Percentiles rank a stretch among this genome's conserved stretches.
Evolutionary conservation across 2,113 vertebrate species (phyloP).

Genomic region (Cynopterus brachyotis): DNA sequence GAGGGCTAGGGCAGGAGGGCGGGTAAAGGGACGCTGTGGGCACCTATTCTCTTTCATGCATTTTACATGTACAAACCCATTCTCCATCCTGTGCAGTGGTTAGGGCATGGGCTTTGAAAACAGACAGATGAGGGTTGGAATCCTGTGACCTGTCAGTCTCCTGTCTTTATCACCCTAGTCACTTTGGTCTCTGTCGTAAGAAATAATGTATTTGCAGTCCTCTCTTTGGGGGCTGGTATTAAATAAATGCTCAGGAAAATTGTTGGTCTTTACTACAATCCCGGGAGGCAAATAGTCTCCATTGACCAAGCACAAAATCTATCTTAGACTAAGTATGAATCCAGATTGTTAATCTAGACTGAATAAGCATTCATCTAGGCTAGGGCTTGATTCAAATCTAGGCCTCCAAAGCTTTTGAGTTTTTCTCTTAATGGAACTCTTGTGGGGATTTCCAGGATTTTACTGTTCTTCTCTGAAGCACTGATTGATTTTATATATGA

Average conservation of each 20-base stretch:
- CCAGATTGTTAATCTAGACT: not conserved
- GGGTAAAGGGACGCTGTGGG: not conserved
- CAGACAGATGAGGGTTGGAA: not conserved
- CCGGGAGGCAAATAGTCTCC: not conserved
- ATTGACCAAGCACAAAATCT: not conserved
- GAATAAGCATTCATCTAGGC: not conserved
- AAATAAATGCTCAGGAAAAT: not conserved
- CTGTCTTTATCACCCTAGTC: not conserved
- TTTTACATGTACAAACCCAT: not conserved
- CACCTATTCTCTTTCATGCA: not conserved
- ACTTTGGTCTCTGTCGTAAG: not conserved
- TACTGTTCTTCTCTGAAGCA: not conserved
- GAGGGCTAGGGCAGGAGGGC: not conserved
- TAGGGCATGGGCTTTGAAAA: not conserved
- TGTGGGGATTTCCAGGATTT: not conserved
- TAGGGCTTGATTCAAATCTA: not conserved
- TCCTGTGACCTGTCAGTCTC: not conserved
- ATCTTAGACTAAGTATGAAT: not conserved
- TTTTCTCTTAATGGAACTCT: not conserved
- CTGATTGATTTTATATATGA: not conserved
- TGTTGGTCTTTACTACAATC: not conserved
- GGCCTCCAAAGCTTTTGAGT: not conserved
- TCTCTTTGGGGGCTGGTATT: not conserved
- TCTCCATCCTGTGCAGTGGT: no score
- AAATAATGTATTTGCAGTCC: not conserved